Conservation (phyloP, 2,888 invertebrate genomes). For the Athrips mouffetella region DNA sequence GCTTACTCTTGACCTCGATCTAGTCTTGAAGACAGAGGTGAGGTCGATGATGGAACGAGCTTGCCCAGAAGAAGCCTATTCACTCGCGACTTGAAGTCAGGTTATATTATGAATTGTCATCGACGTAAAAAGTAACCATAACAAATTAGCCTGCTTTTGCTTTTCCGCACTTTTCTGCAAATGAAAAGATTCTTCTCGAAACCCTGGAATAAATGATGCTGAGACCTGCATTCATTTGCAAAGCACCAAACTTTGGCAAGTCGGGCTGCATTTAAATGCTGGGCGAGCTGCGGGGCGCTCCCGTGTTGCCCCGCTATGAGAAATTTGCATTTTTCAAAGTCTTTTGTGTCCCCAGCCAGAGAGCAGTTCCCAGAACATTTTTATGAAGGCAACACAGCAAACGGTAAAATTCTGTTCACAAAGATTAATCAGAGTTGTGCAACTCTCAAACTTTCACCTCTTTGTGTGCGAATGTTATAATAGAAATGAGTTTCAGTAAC, state of each 20-base stretch:
- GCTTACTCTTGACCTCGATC: no score
- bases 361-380: slow-evolving; percentile 29
- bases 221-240: slow-evolving; percentile 54
- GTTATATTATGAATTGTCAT: no score
- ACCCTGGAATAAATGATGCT: slow-evolving; percentile 29
- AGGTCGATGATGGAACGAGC: no score
- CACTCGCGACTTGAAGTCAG: no score
- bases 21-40: no score
- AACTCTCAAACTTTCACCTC: slow-evolving; percentile 31
- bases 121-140: no score
- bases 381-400: slow-evolving; percentile 27
- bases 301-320: slow-evolving; percentile 32
- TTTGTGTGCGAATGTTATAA: slow-evolving; percentile 24
- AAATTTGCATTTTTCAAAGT: slow-evolving; percentile 62
- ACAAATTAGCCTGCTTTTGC: background rate
- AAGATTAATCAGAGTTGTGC: slow-evolving; percentile 30
- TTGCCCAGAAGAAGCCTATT: no score
- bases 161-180: slow-evolving; percentile 11
- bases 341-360: slow-evolving; percentile 42
- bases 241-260: slow-evolving; percentile 62
- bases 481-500: slow-evolving; percentile 32
- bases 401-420: slow-evolving; percentile 28
- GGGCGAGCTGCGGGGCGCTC: slow-evolving; percentile 36
- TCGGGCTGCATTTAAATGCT: slow-evolving; percentile 65
- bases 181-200: slow-evolving; percentile 21